These are phyloP conservation scores for Siderastrea radians DNA, from an alignment of 92 coral and sea anemone genomes.

Conservation along the genomic window DNA sequence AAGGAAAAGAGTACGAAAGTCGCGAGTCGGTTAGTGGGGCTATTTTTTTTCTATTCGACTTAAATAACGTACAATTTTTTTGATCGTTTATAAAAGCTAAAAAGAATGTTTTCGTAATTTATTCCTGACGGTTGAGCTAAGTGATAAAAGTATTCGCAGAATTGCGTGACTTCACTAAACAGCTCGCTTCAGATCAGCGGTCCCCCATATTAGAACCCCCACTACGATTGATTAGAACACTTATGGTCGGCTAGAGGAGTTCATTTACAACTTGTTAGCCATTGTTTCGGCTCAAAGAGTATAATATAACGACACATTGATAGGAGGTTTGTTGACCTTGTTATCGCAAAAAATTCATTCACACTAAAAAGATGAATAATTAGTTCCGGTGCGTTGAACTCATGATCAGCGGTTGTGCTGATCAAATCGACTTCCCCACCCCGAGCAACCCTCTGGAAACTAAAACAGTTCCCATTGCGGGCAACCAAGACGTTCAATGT, in stretches of 20 bases:
- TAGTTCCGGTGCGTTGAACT: background rate
- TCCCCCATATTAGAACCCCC: background rate
- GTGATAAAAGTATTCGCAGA: constrained; percentile 38
- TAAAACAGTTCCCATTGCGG: background rate
- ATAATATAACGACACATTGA: constrained; percentile 5
- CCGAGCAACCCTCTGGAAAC: background rate
- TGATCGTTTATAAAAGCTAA: background rate
- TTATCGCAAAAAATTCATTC: background rate
- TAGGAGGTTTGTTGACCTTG: constrained; percentile 14
- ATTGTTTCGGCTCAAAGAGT: constrained; percentile 8
- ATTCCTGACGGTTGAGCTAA: background rate
- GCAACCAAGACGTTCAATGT: no score
- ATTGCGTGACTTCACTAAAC: constrained; percentile 27
- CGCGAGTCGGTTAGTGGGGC: constrained; percentile 34
- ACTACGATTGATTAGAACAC: background rate
- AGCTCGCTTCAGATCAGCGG: background rate
- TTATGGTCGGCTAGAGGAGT: background rate
- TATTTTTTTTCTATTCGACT: background rate
- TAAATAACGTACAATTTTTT: background rate
- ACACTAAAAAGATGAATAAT: constrained; percentile 4
- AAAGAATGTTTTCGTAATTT: background rate
- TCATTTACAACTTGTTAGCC: constrained; percentile 4
- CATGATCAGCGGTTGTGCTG: background rate
- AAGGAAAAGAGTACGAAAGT: constrained; percentile 30
- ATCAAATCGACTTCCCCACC: background rate